Evolutionary conservation across 1,140 invertebrate species (phyloP), one percentile per base, ranked within the genome.

Genomic region (Xylocopa sonorina): DNA sequence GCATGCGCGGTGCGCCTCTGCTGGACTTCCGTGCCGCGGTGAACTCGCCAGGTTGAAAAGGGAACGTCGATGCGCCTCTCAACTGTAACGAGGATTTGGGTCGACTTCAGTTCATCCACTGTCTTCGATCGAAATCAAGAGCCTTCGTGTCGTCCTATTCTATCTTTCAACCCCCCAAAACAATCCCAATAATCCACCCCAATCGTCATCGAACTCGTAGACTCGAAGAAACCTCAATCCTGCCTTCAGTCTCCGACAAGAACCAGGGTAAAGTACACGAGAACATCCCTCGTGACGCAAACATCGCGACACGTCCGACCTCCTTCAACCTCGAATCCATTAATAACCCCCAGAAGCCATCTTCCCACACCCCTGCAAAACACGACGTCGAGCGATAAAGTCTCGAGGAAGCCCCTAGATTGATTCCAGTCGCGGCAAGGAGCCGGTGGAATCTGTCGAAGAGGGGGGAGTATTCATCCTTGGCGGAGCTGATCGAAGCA

Each of bases 261-360:
- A n/a, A n/a, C n/a, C n/a, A n/a, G n/a, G n/a, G n/a, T n/a, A n/a
- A 38, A 38, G 38, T 38, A 38, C 38, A 38, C 38, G 9, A 38
- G 9, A 38, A 38, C 38, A 9, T 38, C 38, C 38, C 38, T 38
- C 38, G 38, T 38, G 9, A 4, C 38, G 9, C 38, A 38, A 38
- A 46, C 43, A 46, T 32, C 32, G 34, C n/a, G n/a, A 21, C n/a
- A 68, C 14, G 27, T 7, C 34, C 27, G 21, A 62, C 58, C 9
- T 10, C 43, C 57, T 5, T 10, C n/a, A n/a, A 3, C 29, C 1
- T 14, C 16, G 29, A 57, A 68, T 69, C 75, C 64, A 77, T 77
- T 77, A 77, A 69, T 68, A 77, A 77, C 51, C 34, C 16, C 46
- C 32, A 18, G 21, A 29, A 53, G 9, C 38, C 24, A 75, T 27